Conservation (phyloP, 2,113 vertebrate species). For the Peromyscus leucopus region DNA sequence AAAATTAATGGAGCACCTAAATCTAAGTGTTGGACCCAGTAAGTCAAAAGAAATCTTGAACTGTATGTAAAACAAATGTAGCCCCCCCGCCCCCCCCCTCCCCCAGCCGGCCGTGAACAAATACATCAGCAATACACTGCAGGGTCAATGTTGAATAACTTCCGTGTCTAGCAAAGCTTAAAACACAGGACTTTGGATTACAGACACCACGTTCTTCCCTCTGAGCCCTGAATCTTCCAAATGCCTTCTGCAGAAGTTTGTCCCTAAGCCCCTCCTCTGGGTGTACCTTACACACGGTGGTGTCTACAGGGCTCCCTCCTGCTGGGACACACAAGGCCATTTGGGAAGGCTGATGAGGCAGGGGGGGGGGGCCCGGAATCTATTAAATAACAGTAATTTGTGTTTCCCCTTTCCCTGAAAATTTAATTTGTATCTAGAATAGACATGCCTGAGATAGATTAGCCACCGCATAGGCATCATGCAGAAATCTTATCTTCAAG, state of each 20-base stretch:
- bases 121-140: not conserved
- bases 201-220: not conserved
- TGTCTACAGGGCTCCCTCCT: not conserved
- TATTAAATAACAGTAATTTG: not conserved
- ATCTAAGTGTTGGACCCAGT: not conserved
- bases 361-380: not conserved
- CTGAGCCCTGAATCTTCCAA: not conserved
- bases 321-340: not conserved
- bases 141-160: not conserved
- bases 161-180: not conserved
- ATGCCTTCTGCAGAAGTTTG: not conserved
- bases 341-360: not conserved
- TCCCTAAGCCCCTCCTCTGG: not conserved
- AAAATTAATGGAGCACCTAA: not conserved
- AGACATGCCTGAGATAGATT: not conserved
- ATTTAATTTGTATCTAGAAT: constrained; percentile 23
- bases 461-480: not conserved
- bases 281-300: fast-evolving
- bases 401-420: not conserved
- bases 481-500: not conserved
- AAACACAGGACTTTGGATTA: not conserved
- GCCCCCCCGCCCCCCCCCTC: not conserved
- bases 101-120: not conserved
- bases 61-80: constrained; percentile 6
- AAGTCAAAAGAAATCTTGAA: constrained; percentile 11